Conservation (phyloP, 2,797 vertebrate genomes). For the Anas acuta region DNA sequence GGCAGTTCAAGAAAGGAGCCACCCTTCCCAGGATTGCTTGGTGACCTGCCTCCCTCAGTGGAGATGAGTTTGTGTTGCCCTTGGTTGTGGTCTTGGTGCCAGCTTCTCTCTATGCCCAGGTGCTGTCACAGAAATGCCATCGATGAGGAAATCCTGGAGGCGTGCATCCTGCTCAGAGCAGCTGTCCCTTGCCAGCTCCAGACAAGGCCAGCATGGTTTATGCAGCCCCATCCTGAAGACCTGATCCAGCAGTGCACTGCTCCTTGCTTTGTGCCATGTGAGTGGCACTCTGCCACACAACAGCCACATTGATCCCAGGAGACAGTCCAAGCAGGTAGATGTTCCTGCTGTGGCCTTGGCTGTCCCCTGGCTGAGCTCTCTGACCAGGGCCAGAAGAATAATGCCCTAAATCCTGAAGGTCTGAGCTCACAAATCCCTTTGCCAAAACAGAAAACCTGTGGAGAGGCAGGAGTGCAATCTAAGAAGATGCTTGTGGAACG, state of each 20-base stretch:
- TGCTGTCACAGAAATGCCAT: neutral
- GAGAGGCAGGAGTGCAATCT: neutral
- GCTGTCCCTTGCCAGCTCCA: rapidly evolving
- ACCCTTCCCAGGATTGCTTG: neutral
- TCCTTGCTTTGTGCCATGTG: neutral
- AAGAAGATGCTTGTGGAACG: neutral
- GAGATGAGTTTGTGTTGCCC: neutral
- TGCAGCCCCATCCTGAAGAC: neutral
- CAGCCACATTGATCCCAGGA: rapidly evolving
- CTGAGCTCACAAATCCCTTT: neutral
- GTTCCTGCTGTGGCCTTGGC: neutral
- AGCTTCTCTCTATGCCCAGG: neutral
- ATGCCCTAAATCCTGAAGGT: neutral
- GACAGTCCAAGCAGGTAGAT: neutral
- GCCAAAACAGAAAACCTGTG: neutral
- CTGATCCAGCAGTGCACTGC: rapidly evolving
- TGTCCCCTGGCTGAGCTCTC: neutral
- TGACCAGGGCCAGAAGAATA: neutral
- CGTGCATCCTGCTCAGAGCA: neutral
- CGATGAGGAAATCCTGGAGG: neutral
- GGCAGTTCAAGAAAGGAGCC: neutral
- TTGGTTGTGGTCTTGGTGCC: neutral
- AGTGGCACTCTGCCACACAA: neutral
- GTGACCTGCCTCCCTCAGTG: neutral
- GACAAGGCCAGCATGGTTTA: neutral